phyloP scores from a whole-genome alignment of 1,140 invertebrate genomes.

The Ridgeia piscesae region DNA sequence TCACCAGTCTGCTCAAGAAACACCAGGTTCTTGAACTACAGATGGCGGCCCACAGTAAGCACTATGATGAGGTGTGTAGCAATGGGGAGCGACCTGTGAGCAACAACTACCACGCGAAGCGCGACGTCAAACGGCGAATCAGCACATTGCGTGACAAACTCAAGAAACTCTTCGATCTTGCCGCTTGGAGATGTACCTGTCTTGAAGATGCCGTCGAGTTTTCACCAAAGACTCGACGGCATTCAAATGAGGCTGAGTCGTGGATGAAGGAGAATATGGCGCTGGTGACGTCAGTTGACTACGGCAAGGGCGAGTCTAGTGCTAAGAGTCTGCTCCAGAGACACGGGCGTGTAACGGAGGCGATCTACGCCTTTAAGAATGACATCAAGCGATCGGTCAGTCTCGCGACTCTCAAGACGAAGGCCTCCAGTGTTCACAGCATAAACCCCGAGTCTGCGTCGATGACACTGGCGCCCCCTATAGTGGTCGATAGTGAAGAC shows the following conservation, averaged over 20 bases:
- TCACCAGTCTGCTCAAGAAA: constrained; percentile 96
- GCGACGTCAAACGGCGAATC: constrained; percentile 63
- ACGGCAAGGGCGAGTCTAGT: constrained; percentile 91
- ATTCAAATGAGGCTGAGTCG: constrained; percentile 96
- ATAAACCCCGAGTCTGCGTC: constrained; percentile 10
- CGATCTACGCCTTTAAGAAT: constrained; percentile 85
- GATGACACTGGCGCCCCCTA: not conserved
- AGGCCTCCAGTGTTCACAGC: constrained; percentile 54
- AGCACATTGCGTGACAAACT: constrained; percentile 80
- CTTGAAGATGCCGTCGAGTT: constrained; percentile 91
- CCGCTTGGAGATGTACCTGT: constrained; percentile 78
- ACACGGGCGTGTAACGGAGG: constrained; percentile 85
- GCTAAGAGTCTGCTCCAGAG: constrained; percentile 71
- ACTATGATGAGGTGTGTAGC: constrained; percentile 76
- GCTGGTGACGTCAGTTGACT: constrained; percentile 80
- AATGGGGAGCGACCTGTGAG: constrained; percentile 78
- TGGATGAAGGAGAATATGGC: constrained; percentile 94
- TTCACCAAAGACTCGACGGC: no score
- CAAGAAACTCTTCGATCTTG: constrained; percentile 81
- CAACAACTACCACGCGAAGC: constrained; percentile 76
- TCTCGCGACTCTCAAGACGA: constrained; percentile 67
- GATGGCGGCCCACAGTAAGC: constrained; percentile 79
- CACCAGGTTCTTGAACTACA: constrained; percentile 94
- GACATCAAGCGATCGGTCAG: constrained; percentile 85
- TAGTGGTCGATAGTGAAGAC: constrained; percentile 35